Base-by-base conservation (phyloP, 1,140 invertebrate genomes). In the Drosophila persimilis region DNA sequence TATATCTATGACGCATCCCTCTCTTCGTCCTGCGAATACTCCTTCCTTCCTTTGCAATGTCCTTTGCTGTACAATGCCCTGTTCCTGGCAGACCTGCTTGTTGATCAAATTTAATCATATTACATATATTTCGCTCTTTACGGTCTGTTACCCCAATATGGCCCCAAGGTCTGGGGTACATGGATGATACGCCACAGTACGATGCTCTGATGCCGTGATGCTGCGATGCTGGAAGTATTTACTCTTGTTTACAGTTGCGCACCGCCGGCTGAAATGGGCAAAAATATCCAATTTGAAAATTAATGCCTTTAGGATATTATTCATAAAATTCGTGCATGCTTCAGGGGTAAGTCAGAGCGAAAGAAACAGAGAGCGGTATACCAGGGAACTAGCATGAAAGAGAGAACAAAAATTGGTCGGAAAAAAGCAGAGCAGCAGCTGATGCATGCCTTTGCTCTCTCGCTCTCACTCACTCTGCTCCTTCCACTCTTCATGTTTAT, bases 51-150 rank as follows among this genome's bases (percentile, higher is more conserved):
- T 13, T 59, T 76, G 62, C 66, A 55, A 17, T 17, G 17, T 17
- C 17, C 17, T 84, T 80, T 74, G 74, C 71, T 78, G 73, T 53
- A 67, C 35, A 39, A 39, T 63, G 35, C 20, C 20, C 57, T 62
- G 35, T 50, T 29, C 8, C 43, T 50, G 61, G 43, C 44, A 48
- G 51, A 35, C 55, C 66, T 46, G 77, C 67, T 73, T 80, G 74
- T 88, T 88, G 83, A 88, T 88, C 61, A 88, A 88, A 88, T 88
- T 88, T 88, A 88, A 88, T 88, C 83, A 88, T 88, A 88, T 88
- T 88, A 88, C 83, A 83, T 79, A 88, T 88, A 88, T 88, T 88
- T 88, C 75, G 78, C 78, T 88, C 83, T 88, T 88, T 88, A 88
- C 73, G 83, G 75, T 88, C 83, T 88, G 83, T 79, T 88, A 88